Base-by-base conservation (phyloP, 2,888 invertebrate species). In the Thumatha senex region DNA sequence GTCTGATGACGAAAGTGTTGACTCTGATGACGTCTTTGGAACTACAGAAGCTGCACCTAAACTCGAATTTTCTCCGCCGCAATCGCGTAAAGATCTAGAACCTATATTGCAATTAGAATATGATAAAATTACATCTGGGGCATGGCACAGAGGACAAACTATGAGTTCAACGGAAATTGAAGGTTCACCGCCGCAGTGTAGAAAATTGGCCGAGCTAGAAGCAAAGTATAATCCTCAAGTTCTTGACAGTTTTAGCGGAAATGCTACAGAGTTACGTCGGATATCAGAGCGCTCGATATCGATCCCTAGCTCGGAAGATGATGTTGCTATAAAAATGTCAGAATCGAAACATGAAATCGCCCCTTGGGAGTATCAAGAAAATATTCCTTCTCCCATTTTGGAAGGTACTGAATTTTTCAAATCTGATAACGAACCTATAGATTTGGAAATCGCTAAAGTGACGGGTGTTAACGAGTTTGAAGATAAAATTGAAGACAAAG, bases 91-190 rank as follows among this genome's bases (percentile, higher is more conserved):
- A 79, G 95, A 95, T 73, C 93, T 95, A 67, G 95, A 95, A 76
- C 95, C 95, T 0, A 95, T 95, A 54, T 77, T 95, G 33, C 94
- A 95, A 71, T 93, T 93, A 51, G 95, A 95, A 75, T 95, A 95
- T 49, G 95, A 95, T 74, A 93, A 95, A 69, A 92, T 94, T 9
- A 93, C 94, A 14, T 94, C 94, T 1, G 94, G 93, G 0, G 94
- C 93, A 24, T 94, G 94, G 94, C 94, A 94, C 47, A 89, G 94
- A 62, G 94, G 94, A 0, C 95, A 95, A 80, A 94, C 94, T 0
- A 95, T 95, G 95, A 95, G 95, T 63, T 95, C 95, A 0, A 95
- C 95, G 0, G 95, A 95, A 90, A 95, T 95, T 7, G 95, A 95
- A 80, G 95, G 95, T 0, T 95, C 95, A 0, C 95, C 95, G 0